Evolutionary conservation across 2,888 invertebrate genomes (phyloP).

Genomic region (Lacanobia wlatinum): DNA sequence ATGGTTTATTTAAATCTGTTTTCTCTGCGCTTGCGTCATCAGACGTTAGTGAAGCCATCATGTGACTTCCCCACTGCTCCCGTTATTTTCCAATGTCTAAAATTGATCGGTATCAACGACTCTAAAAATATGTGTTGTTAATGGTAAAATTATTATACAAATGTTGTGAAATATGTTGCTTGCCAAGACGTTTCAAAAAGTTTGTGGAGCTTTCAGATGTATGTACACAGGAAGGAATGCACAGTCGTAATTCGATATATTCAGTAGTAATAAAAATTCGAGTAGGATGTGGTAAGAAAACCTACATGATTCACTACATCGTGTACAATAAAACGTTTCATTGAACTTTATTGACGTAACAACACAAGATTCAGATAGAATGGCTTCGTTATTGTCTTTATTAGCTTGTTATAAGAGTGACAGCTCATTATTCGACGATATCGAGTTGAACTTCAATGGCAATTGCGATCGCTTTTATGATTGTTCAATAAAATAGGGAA

Average conservation of each 20-base stretch:
- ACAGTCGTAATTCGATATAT: conserved; percentile 42
- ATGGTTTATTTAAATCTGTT: conserved; percentile 85
- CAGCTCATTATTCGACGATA: conserved; percentile 58
- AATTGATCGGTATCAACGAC: conserved; percentile 70
- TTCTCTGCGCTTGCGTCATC: conserved; percentile 80
- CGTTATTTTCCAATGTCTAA: conserved; percentile 79
- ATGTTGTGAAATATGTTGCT: conserved; percentile 65
- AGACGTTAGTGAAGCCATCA: conserved; percentile 78
- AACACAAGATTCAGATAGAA: conserved; percentile 44
- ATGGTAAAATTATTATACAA: conserved; percentile 65
- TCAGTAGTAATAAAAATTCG: conserved; percentile 37
- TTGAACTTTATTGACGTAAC: conserved; percentile 50
- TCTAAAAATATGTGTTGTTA: conserved; percentile 63
- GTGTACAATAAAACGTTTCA: conserved; percentile 40
- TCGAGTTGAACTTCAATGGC: conserved; percentile 46
- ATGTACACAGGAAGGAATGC: conserved; percentile 26
- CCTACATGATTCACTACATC: conserved; percentile 24
- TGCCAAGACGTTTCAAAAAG: conserved; percentile 49
- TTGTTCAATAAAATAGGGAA: conserved; percentile 54
- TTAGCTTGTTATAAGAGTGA: conserved; percentile 58
- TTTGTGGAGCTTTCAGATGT: conserved; percentile 38
- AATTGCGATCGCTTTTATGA: conserved; percentile 54
- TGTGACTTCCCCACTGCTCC: conserved; percentile 80
- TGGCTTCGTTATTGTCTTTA: conserved; percentile 56
- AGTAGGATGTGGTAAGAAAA: conserved; percentile 29